Evolutionary conservation across 2,113 vertebrate genomes (phyloP).

Genomic region (Zootoca vivipara): DNA sequence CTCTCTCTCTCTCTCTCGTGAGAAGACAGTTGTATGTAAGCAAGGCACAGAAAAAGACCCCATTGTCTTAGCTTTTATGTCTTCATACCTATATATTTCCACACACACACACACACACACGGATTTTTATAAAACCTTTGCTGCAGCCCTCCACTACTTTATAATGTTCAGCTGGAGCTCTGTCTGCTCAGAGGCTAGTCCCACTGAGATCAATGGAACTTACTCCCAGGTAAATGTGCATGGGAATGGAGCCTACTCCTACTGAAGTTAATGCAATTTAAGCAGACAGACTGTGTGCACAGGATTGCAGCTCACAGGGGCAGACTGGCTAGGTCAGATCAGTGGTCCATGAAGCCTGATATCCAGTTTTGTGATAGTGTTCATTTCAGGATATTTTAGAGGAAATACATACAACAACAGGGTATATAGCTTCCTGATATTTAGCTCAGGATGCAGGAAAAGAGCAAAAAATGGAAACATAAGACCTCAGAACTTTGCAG

Average conservation of each 20-base stretch:
- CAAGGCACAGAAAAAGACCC: constrained; percentile 7
- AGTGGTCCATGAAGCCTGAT: background rate
- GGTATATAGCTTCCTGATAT: background rate
- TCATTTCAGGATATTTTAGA: background rate
- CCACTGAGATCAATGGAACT: background rate
- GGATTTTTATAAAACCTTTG: background rate
- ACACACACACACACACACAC: background rate
- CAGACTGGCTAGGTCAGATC: background rate
- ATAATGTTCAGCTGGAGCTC: background rate
- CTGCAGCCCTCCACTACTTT: background rate
- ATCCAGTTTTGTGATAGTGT: background rate
- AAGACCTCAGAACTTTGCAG: background rate
- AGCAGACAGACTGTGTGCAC: background rate
- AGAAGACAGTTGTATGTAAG: constrained; percentile 33
- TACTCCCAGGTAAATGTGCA: background rate
- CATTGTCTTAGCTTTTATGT: background rate
- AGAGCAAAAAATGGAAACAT: background rate
- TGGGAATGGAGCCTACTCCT: background rate
- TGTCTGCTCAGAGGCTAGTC: background rate
- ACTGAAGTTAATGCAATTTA: background rate
- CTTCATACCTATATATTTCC: background rate
- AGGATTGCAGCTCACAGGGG: background rate
- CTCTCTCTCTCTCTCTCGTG: background rate
- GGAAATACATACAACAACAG: background rate
- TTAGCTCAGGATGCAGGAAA: background rate